phyloP scores from a whole-genome alignment of 2,113 vertebrate species.

The Chaetops frenatus region DNA sequence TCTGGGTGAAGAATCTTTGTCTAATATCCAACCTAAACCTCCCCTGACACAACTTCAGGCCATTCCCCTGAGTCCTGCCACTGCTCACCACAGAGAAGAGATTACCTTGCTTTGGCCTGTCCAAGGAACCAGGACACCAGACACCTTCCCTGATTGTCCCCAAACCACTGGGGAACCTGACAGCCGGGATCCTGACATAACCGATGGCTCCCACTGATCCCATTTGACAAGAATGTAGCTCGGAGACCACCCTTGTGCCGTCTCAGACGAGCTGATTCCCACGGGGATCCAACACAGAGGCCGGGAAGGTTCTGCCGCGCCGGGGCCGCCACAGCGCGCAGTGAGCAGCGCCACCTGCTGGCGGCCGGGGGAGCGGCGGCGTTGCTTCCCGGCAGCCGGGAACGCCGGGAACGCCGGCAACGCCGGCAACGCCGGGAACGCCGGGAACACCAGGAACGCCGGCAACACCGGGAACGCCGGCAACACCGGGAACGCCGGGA shows the following conservation, averaged over 20 bases:
- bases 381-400: background rate
- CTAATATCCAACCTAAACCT: too few species aligned
- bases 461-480: too few species aligned
- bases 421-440: too few species aligned
- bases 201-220: background rate
- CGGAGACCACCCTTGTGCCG: fast-evolving
- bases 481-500: background rate
- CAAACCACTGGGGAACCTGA: background rate
- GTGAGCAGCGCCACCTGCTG: slow-evolving; percentile 66
- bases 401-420: background rate
- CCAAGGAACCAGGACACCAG: background rate
- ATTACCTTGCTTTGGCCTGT: fast-evolving
- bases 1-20: background rate
- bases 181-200: background rate
- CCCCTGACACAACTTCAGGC: background rate
- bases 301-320: fast-evolving
- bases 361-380: background rate
- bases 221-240: fast-evolving
- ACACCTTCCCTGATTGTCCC: background rate
- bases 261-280: background rate
- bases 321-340: background rate
- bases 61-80: background rate
- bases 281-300: too few species aligned
- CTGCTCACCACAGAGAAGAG: fast-evolving
- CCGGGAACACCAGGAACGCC: too few species aligned